Evolutionary conservation across 2,113 vertebrate species (phyloP), one percentile per base, ranked within the genome.

Genomic region (Fregetta grallaria): DNA sequence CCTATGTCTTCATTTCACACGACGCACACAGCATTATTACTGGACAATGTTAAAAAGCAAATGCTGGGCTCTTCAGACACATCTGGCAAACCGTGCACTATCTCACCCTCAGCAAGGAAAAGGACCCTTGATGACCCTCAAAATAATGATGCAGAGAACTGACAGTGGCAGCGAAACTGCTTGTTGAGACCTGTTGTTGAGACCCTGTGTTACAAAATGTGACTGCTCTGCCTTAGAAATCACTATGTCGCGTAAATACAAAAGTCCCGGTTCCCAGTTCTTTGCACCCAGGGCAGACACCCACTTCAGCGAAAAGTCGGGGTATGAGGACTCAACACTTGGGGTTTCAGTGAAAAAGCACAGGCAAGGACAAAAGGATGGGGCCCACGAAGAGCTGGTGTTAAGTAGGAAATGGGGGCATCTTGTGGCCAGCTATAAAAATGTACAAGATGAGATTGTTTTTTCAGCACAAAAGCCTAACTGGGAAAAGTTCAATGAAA

Each of bases 401-500:
- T 36, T 72, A 52, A 19, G 29, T 10, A 78, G 95, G 55, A 82
- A 88, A 82, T 61, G n/a, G 90, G 86, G 97, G 94, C 98, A 97
- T 50, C 98, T 97, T 83, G 97, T 98, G 98, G 98, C 70, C 81
- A 93, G 15, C 81, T 17, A 5, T 5, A 73, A 89, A 78, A 88
- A 49, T 36, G 84, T 34, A 21, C 77, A 29, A 27, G 6, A 19
- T 21, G 26, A 40, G 29, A 30, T 78, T 1, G 3, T 34, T 71
- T 79, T 90, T 32, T 63, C 82, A 83, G 50, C 58, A 77, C 53
- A 83, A 49, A 79, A 92, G 36, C 29, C 30, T 61, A 49, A 61
- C 23, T 20, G 25, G 70, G 34, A 65, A 77, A 78, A 76, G 27
- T 20, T 61, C 36, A 34, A 13, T 15, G 34, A 40, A 89, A 91